Evolutionary conservation across 2,888 invertebrate genomes (phyloP), one percentile per base, ranked within the genome.

Genomic region (Drosophila leonis): DNA sequence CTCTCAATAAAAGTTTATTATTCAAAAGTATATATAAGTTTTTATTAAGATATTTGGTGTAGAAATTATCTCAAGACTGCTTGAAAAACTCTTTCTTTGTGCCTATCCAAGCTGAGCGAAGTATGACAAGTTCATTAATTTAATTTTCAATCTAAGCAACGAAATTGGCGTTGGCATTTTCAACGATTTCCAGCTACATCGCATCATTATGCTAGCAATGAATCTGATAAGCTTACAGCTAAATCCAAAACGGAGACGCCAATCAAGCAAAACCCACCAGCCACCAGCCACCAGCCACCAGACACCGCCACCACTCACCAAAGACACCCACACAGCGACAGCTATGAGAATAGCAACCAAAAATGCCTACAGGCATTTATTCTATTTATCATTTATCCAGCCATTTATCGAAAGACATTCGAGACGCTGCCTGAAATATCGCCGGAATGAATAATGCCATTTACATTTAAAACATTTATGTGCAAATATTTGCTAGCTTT

Each of bases 341-440:
- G 67, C 59, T 46, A 59, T 62, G 61, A 64, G 82, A 80, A 73
- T 65, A 69, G 72, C 75, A 66, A 70, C 69, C 83, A 83, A 59
- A 78, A 86, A 86, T 83, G 78, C 73, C 86, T 75, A 64, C 46
- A 77, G 83, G 66, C 84, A 88, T 85, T 82, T 73, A 85, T 90
- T 90, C 88, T 85, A 88, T 85, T 85, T 90, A 85, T 85, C 84
- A 90, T 90, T 88, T 88, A 90, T 90, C 78, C 89, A 80, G 90
- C 78, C 78, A 86, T 88, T 86, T 86, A 86, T 86, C 84, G 84
- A 65, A 57, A 74, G 84, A 81, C 81, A 86, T 86, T 90, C 73
- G 78, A 83, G 82, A 62, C 55, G 67, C 54, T 41, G 65, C 68
- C 72, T 75, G 70, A 84, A 82, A 79, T 86, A 86, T 76, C 62